Conservation (phyloP, 2,113 vertebrate genomes). For the Pampusana beccarii region DNA sequence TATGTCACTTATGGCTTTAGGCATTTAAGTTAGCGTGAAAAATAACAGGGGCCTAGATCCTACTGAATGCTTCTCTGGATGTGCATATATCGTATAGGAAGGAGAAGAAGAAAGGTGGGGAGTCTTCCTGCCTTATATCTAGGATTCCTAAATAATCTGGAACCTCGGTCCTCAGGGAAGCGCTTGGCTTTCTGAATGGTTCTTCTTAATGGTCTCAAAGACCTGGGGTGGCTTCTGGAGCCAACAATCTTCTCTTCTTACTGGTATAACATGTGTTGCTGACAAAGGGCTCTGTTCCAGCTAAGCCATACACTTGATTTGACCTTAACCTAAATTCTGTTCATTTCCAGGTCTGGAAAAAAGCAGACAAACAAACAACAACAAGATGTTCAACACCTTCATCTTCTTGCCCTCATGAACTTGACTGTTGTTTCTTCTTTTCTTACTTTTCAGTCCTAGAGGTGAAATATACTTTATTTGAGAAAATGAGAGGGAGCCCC, state of each 20-base stretch:
- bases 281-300: not conserved
- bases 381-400: not conserved
- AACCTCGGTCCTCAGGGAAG: not conserved
- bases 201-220: not conserved
- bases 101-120: not conserved
- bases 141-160: not conserved
- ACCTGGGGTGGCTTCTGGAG: not conserved
- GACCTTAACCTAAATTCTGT: not conserved
- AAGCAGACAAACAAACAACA: not conserved
- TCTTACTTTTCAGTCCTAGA: not conserved
- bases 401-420: not conserved
- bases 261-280: not conserved
- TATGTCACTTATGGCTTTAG: not conserved
- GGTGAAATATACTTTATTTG: not conserved
- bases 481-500: fast-evolving
- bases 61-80: fast-evolving
- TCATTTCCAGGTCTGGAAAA: not conserved
- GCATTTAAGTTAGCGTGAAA: not conserved
- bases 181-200: not conserved
- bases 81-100: not conserved
- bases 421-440: not conserved
- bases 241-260: not conserved
- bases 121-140: not conserved
- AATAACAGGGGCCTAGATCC: not conserved
- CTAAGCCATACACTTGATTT: not conserved